phyloP scores from a whole-genome alignment of 2,113 vertebrate species.

The Gorsachius goisagi region DNA sequence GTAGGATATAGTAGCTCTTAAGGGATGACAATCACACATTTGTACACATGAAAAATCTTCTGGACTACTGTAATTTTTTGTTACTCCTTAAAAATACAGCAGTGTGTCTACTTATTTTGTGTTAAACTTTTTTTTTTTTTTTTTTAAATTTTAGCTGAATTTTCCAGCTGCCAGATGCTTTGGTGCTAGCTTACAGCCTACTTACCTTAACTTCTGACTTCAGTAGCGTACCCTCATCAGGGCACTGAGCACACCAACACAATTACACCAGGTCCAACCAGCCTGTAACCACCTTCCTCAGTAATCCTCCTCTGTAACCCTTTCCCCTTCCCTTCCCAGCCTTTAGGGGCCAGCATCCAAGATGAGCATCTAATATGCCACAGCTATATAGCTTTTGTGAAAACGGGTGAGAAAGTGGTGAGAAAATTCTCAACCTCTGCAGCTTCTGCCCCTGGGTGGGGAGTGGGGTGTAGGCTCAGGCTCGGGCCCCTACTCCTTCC shows the following conservation, averaged over 20 bases:
- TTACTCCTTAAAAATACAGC: not conserved
- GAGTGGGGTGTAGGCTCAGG: not conserved
- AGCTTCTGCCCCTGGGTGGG: not conserved
- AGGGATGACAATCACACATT: not conserved
- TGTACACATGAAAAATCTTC: not conserved
- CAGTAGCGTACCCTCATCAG: accelerated
- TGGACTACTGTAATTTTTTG: not conserved
- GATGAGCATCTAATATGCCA: not conserved
- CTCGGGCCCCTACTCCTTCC: not conserved
- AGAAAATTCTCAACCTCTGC: not conserved
- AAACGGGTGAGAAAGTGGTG: not conserved
- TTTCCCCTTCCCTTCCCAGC: not conserved
- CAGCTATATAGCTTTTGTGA: not conserved
- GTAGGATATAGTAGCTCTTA: not conserved
- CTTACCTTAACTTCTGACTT: not conserved
- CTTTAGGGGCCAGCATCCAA: not conserved
- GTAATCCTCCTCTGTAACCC: not conserved
- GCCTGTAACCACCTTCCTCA: not conserved
- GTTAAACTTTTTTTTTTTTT: not conserved
- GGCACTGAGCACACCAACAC: not conserved
- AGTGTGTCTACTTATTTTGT: not conserved
- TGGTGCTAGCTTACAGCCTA: not conserved
- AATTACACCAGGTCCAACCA: not conserved
- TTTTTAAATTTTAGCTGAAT: not conserved
- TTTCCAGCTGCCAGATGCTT: not conserved